phyloP scores from a whole-genome alignment of 1,140 invertebrate genomes.

The Drosophila lowei region DNA sequence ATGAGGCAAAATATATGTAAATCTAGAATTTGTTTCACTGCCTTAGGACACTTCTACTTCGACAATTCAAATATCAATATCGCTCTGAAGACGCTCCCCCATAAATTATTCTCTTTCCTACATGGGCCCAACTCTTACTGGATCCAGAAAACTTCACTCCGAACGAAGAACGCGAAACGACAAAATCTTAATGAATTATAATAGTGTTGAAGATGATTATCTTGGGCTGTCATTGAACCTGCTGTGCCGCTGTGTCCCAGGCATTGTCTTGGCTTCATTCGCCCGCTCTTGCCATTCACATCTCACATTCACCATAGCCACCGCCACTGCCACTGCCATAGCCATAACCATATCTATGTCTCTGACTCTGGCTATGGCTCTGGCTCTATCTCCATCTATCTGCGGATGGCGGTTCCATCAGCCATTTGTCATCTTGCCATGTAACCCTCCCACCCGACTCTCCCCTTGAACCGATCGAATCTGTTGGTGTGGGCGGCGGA shows the following conservation, averaged over 20 bases:
- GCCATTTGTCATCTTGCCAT: constrained; percentile 54
- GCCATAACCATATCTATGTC: not conserved
- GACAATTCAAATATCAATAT: too few relatives aligned
- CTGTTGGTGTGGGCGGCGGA: constrained; percentile 41
- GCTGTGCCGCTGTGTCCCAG: constrained; percentile 22
- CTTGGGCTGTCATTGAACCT: constrained; percentile 52
- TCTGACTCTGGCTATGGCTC: not conserved
- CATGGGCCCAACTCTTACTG: too few relatives aligned
- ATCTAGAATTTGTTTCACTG: too few relatives aligned
- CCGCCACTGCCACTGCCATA: constrained; percentile 6
- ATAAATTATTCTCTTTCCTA: too few relatives aligned
- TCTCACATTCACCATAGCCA: constrained; percentile 10
- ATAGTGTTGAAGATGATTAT: constrained; percentile 45
- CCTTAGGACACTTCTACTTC: too few relatives aligned
- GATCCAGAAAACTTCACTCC: too few relatives aligned
- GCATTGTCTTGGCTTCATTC: constrained; percentile 24
- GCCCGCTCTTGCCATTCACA: constrained; percentile 11
- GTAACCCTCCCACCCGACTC: constrained; percentile 1
- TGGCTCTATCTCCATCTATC: constrained; percentile 15
- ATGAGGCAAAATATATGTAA: too few relatives aligned
- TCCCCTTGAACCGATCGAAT: not conserved
- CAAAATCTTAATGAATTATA: constrained; percentile 51
- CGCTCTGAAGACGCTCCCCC: too few relatives aligned
- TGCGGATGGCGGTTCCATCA: constrained; percentile 27
- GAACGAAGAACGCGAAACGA: constrained; percentile 15